phyloP scores from a whole-genome alignment of 2,797 vertebrate genomes.

The Falco cherrug region DNA sequence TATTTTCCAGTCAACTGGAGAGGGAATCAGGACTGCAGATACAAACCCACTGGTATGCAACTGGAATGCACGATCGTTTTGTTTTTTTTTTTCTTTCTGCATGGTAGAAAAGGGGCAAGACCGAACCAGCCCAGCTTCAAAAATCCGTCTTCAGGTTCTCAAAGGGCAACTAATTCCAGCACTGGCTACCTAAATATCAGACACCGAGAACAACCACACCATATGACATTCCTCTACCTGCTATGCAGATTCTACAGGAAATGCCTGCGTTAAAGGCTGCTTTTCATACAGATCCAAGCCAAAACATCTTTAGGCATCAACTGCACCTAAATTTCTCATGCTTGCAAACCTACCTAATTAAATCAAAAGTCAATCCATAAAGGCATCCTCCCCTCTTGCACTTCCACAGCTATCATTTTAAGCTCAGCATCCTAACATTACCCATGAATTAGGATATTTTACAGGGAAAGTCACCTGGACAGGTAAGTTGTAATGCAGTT shows the following conservation, averaged over 20 bases:
- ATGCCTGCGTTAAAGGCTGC: accelerated
- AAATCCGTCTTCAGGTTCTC: background rate
- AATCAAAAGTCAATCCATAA: background rate
- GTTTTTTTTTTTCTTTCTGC: background rate
- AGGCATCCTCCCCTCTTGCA: background rate
- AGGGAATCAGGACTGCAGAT: background rate
- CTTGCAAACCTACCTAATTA: background rate
- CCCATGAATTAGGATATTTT: background rate
- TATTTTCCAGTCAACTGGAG: constrained; percentile 8
- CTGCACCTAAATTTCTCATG: background rate
- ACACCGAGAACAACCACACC: background rate
- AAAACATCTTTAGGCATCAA: background rate
- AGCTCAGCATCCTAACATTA: background rate
- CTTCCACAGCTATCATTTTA: background rate
- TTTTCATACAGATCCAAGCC: background rate
- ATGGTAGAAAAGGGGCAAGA: background rate
- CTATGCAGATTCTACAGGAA: background rate
- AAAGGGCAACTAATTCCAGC: background rate
- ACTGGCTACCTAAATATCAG: background rate
- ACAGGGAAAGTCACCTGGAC: background rate
- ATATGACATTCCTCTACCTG: background rate
- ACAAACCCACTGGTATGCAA: background rate
- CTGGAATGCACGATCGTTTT: background rate
- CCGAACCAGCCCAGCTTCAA: background rate
- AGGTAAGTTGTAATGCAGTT: background rate